A percentile compares a stretch with the other conserved stretches of the same genome.
These are phyloP conservation scores for Brotula barbata DNA, from an alignment of 2,797 vertebrate species.

Conservation along the genomic window DNA sequence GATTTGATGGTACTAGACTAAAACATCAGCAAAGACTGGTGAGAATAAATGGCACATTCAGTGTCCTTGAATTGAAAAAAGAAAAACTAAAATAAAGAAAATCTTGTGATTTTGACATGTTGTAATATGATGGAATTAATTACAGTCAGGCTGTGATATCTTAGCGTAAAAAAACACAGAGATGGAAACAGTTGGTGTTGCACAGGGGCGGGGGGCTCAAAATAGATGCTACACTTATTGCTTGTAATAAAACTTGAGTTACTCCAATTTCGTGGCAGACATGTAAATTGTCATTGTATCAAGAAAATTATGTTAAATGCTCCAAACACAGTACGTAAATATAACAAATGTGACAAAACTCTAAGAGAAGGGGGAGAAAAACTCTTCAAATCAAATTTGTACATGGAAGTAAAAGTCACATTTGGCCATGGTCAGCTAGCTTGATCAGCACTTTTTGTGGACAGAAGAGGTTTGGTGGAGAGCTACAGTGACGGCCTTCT, in stretches of 20 bases:
- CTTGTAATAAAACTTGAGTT: slow-evolving; percentile 79
- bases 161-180: slow-evolving; percentile 28
- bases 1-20: slow-evolving; percentile 38
- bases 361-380: slow-evolving; percentile 70
- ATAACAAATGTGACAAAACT: slow-evolving; percentile 63
- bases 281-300: slow-evolving; percentile 74
- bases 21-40: slow-evolving; percentile 54
- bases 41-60: slow-evolving; percentile 67
- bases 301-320: slow-evolving; percentile 84
- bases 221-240: slow-evolving; percentile 91
- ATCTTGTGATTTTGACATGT: slow-evolving; percentile 35
- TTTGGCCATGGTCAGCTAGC: slow-evolving; percentile 77
- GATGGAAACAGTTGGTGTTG: slow-evolving; percentile 14
- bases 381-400: slow-evolving; percentile 61
- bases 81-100: slow-evolving; percentile 24
- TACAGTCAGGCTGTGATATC: slow-evolving; percentile 56
- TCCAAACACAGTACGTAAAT: slow-evolving; percentile 76
- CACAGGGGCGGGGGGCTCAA: slow-evolving; percentile 68
- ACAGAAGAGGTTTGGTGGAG: slow-evolving; percentile 86
- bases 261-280: slow-evolving; percentile 81
- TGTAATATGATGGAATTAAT: slow-evolving; percentile 41
- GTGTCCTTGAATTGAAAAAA: slow-evolving; percentile 55
- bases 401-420: slow-evolving; percentile 44
- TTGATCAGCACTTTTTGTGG: slow-evolving; percentile 78
- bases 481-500: slow-evolving; percentile 81